Conservation (phyloP, 2,888 invertebrate species). For the Blastobasis lacticolella region DNA sequence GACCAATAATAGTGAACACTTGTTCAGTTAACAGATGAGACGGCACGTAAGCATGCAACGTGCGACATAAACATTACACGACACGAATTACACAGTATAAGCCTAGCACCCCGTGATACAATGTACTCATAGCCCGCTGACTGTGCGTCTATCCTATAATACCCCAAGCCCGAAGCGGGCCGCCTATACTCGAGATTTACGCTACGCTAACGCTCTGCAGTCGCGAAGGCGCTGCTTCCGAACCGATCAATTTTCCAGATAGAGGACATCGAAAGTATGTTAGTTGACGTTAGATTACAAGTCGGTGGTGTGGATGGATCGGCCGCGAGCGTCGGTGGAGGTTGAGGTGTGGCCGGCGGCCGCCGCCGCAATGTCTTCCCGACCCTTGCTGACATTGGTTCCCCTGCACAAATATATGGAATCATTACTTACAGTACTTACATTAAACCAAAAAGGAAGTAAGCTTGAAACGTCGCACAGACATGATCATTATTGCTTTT, state of each 20-base stretch:
- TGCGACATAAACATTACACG: conserved; percentile 25
- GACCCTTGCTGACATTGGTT: conserved; percentile 67
- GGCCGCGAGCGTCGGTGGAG: conserved; percentile 1
- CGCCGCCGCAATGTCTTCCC: conserved; percentile 58
- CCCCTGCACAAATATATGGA: conserved; percentile 31
- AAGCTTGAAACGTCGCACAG: not conserved
- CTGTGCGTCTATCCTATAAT: conserved; percentile 10
- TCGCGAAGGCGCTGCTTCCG: conserved; percentile 17
- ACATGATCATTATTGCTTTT: no score
- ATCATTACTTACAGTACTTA: not conserved
- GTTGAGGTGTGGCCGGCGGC: conserved; percentile 25
- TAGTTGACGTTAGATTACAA: not conserved
- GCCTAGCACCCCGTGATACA: conserved; percentile 28
- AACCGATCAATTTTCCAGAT: conserved; percentile 18
- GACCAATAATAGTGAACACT: conserved; percentile 30
- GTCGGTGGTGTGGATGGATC: not conserved
- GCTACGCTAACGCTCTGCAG: conserved; percentile 14
- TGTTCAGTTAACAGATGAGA: conserved; percentile 22
- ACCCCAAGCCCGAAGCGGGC: conserved; percentile 5
- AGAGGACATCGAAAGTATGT: conserved; percentile 5
- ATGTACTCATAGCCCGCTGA: conserved; percentile 13
- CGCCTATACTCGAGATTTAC: conserved; percentile 12
- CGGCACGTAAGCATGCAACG: conserved; percentile 41
- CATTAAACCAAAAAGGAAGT: not conserved
- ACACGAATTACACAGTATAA: conserved; percentile 24